Conservation (phyloP, 2,888 invertebrate genomes). For the Caenorhabditis sp. region DNA sequence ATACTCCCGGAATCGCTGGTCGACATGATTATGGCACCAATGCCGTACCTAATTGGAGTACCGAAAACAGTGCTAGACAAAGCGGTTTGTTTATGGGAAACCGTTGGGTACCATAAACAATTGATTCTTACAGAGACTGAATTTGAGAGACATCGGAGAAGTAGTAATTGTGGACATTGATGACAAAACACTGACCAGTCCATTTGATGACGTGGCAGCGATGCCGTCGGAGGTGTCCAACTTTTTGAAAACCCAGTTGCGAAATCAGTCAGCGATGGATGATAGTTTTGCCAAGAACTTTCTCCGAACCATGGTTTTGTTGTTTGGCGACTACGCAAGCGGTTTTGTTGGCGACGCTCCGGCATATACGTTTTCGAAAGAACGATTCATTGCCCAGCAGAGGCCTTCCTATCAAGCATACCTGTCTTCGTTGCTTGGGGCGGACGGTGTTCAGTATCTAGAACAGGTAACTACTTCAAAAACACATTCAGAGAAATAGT, state of each 20-base stretch:
- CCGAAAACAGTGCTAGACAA: slow-evolving; percentile 89
- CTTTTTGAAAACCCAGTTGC: slow-evolving; percentile 89
- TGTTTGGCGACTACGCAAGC: slow-evolving; percentile 93
- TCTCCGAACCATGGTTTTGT: slow-evolving; percentile 91
- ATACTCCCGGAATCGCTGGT: slow-evolving; percentile 66
- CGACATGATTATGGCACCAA: slow-evolving; percentile 88
- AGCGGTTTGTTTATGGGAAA: slow-evolving; percentile 37
- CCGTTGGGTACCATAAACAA: not conserved
- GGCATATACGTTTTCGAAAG: slow-evolving; percentile 64
- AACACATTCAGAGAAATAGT: not conserved
- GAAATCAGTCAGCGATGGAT: slow-evolving; percentile 89
- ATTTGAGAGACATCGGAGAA: slow-evolving; percentile 90
- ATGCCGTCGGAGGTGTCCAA: slow-evolving; percentile 89
- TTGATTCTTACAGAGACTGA: slow-evolving; percentile 26
- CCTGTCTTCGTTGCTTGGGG: slow-evolving; percentile 68
- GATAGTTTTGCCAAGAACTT: slow-evolving; percentile 96
- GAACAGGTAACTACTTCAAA: slow-evolving; percentile 68
- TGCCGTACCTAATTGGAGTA: slow-evolving; percentile 98
- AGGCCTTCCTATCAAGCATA: slow-evolving; percentile 65
- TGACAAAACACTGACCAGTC: slow-evolving; percentile 90
- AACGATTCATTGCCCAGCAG: slow-evolving; percentile 71
- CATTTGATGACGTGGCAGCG: slow-evolving; percentile 92
- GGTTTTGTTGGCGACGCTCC: slow-evolving; percentile 67
- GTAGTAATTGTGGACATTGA: slow-evolving; percentile 96
- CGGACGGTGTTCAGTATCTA: slow-evolving; percentile 81